These are phyloP conservation scores for Cygnus buccinator DNA, from an alignment of 2,113 vertebrate genomes.

Conservation along the genomic window DNA sequence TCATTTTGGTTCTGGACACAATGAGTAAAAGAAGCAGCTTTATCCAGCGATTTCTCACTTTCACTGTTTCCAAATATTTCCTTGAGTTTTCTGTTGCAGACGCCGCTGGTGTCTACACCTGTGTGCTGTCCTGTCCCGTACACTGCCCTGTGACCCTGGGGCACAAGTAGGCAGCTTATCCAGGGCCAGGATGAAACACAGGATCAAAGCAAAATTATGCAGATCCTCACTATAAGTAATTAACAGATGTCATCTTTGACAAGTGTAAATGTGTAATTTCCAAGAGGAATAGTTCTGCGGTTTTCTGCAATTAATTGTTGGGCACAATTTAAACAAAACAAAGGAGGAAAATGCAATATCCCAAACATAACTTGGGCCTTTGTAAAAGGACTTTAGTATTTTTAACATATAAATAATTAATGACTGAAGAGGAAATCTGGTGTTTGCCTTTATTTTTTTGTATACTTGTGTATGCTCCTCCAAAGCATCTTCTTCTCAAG, in stretches of 20 bases:
- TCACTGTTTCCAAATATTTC: not conserved
- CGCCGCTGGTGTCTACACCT: rapidly evolving
- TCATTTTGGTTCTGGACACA: not conserved
- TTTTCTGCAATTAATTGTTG: not conserved
- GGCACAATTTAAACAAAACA: not conserved
- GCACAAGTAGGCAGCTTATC: not conserved
- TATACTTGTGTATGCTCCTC: not conserved
- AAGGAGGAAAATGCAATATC: not conserved
- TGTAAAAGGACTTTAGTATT: not conserved
- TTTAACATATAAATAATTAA: not conserved
- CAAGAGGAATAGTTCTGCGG: not conserved
- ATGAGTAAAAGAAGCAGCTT: not conserved
- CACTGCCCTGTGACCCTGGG: not conserved
- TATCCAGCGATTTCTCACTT: not conserved
- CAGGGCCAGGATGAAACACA: not conserved
- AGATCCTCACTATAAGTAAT: not conserved
- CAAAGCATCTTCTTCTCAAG: not conserved
- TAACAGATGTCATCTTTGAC: not conserved
- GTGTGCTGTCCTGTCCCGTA: not conserved
- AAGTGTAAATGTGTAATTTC: not conserved
- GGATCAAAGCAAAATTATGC: not conserved
- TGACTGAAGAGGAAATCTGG: not conserved
- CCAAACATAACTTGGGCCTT: not conserved
- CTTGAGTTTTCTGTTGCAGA: not conserved
- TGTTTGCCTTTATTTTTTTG: not conserved